Base-by-base conservation (phyloP, 2,113 vertebrate species). In the Lampris incognitus region DNA sequence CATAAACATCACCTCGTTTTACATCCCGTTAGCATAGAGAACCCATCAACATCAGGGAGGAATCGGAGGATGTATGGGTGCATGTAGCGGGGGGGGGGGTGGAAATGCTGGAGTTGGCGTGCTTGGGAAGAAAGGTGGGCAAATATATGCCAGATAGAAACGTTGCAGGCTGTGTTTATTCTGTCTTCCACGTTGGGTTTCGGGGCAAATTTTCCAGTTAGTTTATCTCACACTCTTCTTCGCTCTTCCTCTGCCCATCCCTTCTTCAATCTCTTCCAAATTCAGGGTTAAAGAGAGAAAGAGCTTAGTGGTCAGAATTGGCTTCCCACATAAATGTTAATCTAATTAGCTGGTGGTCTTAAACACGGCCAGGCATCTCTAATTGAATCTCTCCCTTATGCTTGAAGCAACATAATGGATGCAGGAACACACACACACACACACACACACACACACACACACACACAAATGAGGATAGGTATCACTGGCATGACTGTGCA, bases 1-100 rank as follows among this genome's bases (percentile, higher is more conserved):
- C 89, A 90, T 92, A 85, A 88, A 79, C 85, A 88, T 78, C 77
- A 67, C 76, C 67, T 13, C 72, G 67, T 79, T 83, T 84, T 81
- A 85, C 75, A 86, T 85, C 63, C 76, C 79, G 86, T 91, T 87
- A 92, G 83, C 87, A 89, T 86, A 81, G 56, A 72, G 69, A 89
- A 83, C 78, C 69, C 83, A 90, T 87, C 71, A 70, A 79, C 77
- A 63, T 24, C 57, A 57, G 59, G 51, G 56, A 9, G 41, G 51
- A 57, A 63, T 68, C 2, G 4, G 72, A 75, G 80, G 62, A 81
- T 39, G 3, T 66, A 75, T 76, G 67, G 73, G 76, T 63, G 72
- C 75, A 76, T 41, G 65, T 52, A 73, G 37, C 46, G 69, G 13
- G 60, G 54, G 63, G 5, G 36, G 54, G 55, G 63, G 41, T n/a